A percentile compares a stretch with the other conserved stretches of the same genome.
Conservation (phyloP, 2,113 vertebrate genomes). For the Nothocercus julius region DNA sequence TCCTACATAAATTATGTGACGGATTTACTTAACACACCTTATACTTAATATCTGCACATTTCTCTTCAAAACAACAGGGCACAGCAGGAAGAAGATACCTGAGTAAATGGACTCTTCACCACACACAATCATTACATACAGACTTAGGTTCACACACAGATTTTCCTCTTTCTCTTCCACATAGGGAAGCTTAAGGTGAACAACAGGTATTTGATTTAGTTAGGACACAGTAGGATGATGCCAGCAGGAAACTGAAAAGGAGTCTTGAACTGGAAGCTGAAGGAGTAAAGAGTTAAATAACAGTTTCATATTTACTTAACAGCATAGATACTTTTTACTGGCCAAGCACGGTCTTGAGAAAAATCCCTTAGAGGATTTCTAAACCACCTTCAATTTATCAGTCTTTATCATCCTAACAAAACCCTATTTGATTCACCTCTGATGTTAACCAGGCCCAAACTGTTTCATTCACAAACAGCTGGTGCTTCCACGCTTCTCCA, state of each 20-base stretch:
- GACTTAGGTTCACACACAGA: not conserved
- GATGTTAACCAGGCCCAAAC: conserved; percentile 50
- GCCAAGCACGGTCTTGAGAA: not conserved
- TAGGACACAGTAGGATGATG: not conserved
- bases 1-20: not conserved
- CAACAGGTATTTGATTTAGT: not conserved
- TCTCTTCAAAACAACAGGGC: not conserved
- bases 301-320: not conserved
- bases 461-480: conserved; percentile 65
- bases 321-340: not conserved
- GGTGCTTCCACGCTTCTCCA: conserved; percentile 56
- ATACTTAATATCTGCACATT: not conserved
- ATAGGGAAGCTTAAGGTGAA: not conserved
- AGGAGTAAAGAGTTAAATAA: not conserved
- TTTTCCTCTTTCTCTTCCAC: not conserved
- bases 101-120: not conserved
- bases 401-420: conserved; percentile 38
- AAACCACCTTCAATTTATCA: conserved; percentile 53
- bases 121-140: rapidly evolving
- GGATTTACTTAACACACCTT: not conserved
- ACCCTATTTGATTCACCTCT: conserved; percentile 60
- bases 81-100: not conserved
- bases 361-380: conserved; percentile 33
- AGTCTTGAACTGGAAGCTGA: not conserved
- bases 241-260: not conserved